Percentiles rank a stretch among this genome's conserved stretches.
These are phyloP conservation scores for Odobenus rosmarus DNA, from an alignment of 2,113 vertebrate species.

Conservation along the genomic window DNA sequence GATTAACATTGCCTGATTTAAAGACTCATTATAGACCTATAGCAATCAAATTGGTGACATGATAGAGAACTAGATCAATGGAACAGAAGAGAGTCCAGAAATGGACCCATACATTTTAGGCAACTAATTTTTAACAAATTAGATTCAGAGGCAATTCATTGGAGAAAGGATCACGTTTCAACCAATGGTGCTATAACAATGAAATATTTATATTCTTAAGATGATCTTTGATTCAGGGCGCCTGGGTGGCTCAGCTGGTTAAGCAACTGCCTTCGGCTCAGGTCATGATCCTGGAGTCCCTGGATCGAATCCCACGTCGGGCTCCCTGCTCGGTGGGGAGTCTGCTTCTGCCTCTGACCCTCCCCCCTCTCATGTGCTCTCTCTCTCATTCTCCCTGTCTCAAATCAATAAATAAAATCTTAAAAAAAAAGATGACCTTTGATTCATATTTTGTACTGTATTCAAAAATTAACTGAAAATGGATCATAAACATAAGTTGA, in stretches of 20 bases:
- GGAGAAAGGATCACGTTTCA: not conserved
- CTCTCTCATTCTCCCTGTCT: too few species aligned
- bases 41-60: slow-evolving; percentile 12
- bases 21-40: not conserved
- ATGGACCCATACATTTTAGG: not conserved
- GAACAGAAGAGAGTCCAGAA: not conserved
- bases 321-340: too few species aligned
- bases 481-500: not conserved
- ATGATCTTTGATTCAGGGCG: not conserved
- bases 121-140: not conserved
- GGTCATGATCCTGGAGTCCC: too few species aligned
- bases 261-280: too few species aligned
- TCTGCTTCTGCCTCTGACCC: too few species aligned
- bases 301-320: too few species aligned
- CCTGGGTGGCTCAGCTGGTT: too few species aligned
- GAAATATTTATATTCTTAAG: not conserved
- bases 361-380: too few species aligned
- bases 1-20: not conserved
- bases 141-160: not conserved
- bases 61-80: not conserved
- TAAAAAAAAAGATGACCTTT: not conserved
- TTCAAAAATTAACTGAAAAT: slow-evolving; percentile 26
- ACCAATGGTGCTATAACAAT: not conserved
- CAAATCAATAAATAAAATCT: too few species aligned
- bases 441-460: not conserved